These are phyloP conservation scores for Andrena minutula DNA, from an alignment of 2,888 invertebrate species.

Conservation along the genomic window DNA sequence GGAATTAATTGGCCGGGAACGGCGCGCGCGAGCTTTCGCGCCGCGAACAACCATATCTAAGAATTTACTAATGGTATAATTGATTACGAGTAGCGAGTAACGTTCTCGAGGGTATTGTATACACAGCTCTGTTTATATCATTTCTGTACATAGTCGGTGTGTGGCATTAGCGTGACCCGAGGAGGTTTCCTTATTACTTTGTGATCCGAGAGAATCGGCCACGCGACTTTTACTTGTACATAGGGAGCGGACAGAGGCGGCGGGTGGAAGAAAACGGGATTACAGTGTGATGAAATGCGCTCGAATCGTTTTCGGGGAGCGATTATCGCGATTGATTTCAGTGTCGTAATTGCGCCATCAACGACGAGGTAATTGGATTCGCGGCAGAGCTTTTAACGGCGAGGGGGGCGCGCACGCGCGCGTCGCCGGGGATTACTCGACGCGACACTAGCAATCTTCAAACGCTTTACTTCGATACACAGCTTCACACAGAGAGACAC, in stretches of 20 bases:
- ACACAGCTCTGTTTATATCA: slow-evolving; percentile 70
- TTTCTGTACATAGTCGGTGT: slow-evolving; percentile 77
- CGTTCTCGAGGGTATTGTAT: slow-evolving; percentile 72
- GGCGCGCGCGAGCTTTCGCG: slow-evolving; percentile 68
- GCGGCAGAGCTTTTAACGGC: slow-evolving; percentile 18
- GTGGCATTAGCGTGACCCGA: slow-evolving; percentile 72
- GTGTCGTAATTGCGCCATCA: slow-evolving; percentile 39
- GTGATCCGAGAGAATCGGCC: slow-evolving; percentile 55
- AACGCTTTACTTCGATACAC: slow-evolving; percentile 29
- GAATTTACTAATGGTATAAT: slow-evolving; percentile 74
- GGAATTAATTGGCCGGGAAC: slow-evolving; percentile 47
- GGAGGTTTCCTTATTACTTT: slow-evolving; percentile 67
- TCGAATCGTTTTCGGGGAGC: slow-evolving; percentile 47
- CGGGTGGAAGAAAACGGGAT: background rate
- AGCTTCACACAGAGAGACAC: background rate
- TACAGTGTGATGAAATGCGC: slow-evolving; percentile 67
- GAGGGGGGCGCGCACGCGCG: background rate
- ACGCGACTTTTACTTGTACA: slow-evolving; percentile 66
- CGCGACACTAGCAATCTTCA: slow-evolving; percentile 42
- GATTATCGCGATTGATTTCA: slow-evolving; percentile 44
- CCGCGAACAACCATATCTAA: slow-evolving; percentile 79
- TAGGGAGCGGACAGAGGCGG: slow-evolving; percentile 18
- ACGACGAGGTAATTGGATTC: slow-evolving; percentile 34
- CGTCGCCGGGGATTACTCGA: slow-evolving; percentile 46
- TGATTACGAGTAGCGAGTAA: slow-evolving; percentile 69